Evolutionary conservation across 2,113 vertebrate genomes (phyloP).

Genomic region (Catharus bicknelli): DNA sequence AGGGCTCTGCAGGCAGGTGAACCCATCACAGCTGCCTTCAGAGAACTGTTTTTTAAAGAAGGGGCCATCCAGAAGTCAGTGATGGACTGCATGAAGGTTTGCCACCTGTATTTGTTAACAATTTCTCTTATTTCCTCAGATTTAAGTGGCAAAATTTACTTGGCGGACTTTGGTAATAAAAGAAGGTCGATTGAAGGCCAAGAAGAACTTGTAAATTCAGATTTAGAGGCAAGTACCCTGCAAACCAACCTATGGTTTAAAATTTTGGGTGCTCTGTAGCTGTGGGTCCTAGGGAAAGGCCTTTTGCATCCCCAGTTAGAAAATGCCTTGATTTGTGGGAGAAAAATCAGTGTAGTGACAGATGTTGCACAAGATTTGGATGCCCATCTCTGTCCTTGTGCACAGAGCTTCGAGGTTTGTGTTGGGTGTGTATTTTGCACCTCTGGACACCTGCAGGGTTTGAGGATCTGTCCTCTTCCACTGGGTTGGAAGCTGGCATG

Average conservation of each 20-base stretch:
- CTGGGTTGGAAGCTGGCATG: background rate
- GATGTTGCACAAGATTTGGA: background rate
- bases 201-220: slow-evolving; percentile 15
- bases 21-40: background rate
- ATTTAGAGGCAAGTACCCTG: slow-evolving; percentile 68
- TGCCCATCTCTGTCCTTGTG: background rate
- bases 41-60: background rate
- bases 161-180: slow-evolving; percentile 73
- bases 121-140: slow-evolving; percentile 55
- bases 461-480: background rate
- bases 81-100: background rate
- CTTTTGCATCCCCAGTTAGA: background rate
- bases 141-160: slow-evolving; percentile 46
- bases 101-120: background rate
- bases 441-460: background rate
- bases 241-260: accelerated
- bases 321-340: background rate
- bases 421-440: background rate
- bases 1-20: background rate
- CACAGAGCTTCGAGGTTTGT: background rate
- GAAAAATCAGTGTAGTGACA: background rate
- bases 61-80: background rate
- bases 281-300: background rate
- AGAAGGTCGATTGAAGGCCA: background rate
- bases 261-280: background rate